Base-by-base conservation (phyloP, 30 jellyfish, hydroid and myxozoan genomes). In the Aurelia aurita complex sp. Pacific region DNA sequence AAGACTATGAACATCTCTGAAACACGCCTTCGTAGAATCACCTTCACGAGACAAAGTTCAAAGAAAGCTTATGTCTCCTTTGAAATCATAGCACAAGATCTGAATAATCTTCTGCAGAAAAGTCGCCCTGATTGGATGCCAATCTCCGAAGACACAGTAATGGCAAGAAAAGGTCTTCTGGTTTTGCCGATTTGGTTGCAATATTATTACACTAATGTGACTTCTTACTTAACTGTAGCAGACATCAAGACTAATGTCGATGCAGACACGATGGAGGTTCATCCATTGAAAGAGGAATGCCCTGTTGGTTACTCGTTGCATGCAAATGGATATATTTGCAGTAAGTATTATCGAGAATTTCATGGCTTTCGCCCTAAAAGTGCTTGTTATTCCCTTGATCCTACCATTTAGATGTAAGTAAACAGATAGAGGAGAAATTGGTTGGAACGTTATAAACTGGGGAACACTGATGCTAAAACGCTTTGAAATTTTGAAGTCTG, bases 251-350 rank as follows among this genome's bases (percentile, higher is more conserved):
- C 81, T 19, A 19, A 40, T 11, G 92, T 88, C 17, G 59, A 79
- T 35, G 72, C 96, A 55, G 91, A 79, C 16, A 69, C 91, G 53
- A 62, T 80, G 51, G 85, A 88, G 57, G 33, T 72, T 14, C 40
- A 66, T 11, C 80, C 73, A 71, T 52, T 52, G 36, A 70, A 77
- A 3, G 85, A 80, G 14, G 23, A 50, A 36, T 88, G 96, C 69
- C 85, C 85, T 29, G 64, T 19, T 14, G 92, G 88, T 11, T 76
- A 69, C 23, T 67, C 86, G 1, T 51, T 88, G 67, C 61, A 68
- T 35, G 33, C 81, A 1, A 88, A 88, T 70, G 96, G 96, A 15
- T 79, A 69, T 81, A 82, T 88, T 16, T 88, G 96, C 69, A 88
- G 96, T 88, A 52, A 71, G 96, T 33, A 7, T 46, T 46, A 5